phyloP scores from a whole-genome alignment of 2,888 invertebrate species.

The Drosophila helvetica region DNA sequence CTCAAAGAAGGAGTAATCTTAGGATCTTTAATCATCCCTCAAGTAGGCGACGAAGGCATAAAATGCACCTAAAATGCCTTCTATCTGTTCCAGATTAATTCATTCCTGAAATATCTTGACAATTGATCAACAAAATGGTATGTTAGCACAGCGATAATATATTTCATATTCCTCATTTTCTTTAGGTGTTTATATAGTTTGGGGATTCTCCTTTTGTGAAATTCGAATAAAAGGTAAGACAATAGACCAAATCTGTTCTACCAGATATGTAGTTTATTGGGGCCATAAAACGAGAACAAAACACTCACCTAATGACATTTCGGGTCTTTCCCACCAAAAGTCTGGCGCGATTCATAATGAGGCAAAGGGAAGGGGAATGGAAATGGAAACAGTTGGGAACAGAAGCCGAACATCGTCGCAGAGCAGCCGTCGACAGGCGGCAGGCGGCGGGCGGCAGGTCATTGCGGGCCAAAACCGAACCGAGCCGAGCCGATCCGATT shows the following conservation, averaged over 20 bases:
- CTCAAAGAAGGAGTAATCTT: not conserved
- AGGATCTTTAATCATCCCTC: not conserved
- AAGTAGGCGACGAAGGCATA: not conserved
- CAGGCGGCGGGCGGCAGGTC: not conserved
- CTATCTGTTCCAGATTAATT: not conserved
- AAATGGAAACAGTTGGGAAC: not conserved
- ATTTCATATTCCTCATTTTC: not conserved
- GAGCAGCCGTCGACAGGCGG: constrained; percentile 15
- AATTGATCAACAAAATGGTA: not conserved
- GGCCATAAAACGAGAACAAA: constrained; percentile 61
- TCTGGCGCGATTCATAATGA: constrained; percentile 73
- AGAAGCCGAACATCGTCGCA: constrained; percentile 21
- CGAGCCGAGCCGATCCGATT: not conserved
- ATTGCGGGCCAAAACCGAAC: not conserved
- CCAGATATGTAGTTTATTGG: not conserved
- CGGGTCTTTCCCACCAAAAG: constrained; percentile 76
- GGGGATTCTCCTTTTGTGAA: not conserved
- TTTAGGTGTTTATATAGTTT: not conserved
- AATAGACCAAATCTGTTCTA: not conserved
- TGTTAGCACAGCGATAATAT: not conserved
- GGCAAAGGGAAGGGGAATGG: constrained; percentile 14
- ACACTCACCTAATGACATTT: constrained; percentile 72
- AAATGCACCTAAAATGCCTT: too few species aligned
- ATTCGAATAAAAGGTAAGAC: not conserved
- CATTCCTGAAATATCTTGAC: not conserved